These are phyloP conservation scores for Cordilura impudica DNA, from an alignment of 2,888 invertebrate species.

Conservation along the genomic window DNA sequence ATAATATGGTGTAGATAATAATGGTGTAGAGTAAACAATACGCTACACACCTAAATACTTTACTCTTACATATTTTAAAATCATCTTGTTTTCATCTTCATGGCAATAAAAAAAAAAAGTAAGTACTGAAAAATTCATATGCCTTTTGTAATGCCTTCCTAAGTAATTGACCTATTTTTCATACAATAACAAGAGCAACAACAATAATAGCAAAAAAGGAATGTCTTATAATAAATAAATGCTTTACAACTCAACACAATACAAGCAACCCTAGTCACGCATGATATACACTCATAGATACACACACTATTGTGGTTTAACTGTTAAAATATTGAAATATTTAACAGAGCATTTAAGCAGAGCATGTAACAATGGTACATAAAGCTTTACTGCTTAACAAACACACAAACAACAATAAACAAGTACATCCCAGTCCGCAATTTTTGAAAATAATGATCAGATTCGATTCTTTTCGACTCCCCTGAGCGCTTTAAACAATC, in stretches of 20 bases:
- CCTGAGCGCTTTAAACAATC: too few species aligned
- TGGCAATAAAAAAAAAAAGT: too few species aligned
- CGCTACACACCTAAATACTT: too few species aligned
- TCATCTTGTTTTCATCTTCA: too few species aligned
- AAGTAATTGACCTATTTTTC: slow-evolving; percentile 33
- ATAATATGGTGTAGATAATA: too few species aligned
- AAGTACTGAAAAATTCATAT: too few species aligned
- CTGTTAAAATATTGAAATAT: neutral
- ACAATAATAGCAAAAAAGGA: neutral
- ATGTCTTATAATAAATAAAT: neutral
- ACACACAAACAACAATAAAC: neutral
- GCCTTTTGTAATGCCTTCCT: neutral
- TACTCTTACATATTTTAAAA: too few species aligned
- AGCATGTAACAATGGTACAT: neutral
- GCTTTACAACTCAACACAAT: neutral
- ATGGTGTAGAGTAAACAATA: too few species aligned
- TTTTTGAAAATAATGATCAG: too few species aligned
- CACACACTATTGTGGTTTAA: neutral
- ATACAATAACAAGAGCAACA: neutral
- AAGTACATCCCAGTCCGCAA: too few species aligned
- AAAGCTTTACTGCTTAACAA: neutral
- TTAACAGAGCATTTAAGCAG: neutral
- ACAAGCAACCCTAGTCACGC: neutral
- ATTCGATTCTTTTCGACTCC: too few species aligned
- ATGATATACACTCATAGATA: neutral